Conservation (phyloP, 2,888 invertebrate genomes). For the Lumbricus terrestris region DNA sequence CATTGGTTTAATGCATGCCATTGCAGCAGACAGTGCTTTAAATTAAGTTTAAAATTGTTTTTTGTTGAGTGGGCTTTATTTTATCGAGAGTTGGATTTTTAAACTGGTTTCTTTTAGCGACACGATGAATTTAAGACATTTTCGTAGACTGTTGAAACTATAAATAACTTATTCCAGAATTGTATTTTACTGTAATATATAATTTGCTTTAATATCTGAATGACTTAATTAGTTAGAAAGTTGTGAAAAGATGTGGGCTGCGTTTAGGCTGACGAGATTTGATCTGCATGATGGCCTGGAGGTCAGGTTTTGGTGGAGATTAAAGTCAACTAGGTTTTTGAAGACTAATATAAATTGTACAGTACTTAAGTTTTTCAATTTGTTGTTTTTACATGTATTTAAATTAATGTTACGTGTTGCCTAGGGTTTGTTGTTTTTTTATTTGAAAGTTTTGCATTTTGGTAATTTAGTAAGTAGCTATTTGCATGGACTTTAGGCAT, state of each 20-base stretch:
- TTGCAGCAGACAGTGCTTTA: neutral
- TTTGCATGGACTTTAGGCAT: neutral
- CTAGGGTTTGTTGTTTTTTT: neutral
- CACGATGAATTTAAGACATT: neutral
- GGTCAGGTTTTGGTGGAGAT: neutral
- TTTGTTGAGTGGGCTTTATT: neutral
- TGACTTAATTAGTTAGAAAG: neutral
- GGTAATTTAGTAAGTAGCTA: neutral
- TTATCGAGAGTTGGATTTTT: neutral
- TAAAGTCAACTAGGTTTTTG: neutral
- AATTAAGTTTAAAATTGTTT: too few species aligned
- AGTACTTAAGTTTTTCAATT: neutral
- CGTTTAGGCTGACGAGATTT: neutral
- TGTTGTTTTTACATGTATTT: neutral
- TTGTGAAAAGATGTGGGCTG: neutral
- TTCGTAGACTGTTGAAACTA: neutral
- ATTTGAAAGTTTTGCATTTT: neutral
- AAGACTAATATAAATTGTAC: neutral
- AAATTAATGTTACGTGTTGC: neutral
- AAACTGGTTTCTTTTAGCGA: neutral
- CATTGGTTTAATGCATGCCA: neutral
- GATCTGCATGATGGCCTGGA: neutral
- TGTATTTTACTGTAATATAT: slow-evolving; percentile 3
- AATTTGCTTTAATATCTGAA: neutral
- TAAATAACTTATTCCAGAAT: neutral